Base-by-base conservation (phyloP, 2,113 vertebrate species). In the Sebastes schlegelii region DNA sequence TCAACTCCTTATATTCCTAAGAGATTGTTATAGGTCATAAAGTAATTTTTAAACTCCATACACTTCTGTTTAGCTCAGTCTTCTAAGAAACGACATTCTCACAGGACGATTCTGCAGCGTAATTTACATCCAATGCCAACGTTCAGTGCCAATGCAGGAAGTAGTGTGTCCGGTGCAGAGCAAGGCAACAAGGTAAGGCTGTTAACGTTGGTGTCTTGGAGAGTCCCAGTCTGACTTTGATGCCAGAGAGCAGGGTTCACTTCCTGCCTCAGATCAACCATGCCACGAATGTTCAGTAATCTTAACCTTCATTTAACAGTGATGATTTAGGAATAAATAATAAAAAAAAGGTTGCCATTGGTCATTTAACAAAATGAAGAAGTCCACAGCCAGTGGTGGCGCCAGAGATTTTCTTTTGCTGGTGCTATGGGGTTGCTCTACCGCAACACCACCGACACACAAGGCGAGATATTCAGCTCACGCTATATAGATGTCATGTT, bases 91-190 rank as follows among this genome's bases (percentile, higher is more conserved):
- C 70, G 17, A 43, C 10, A 1, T 34, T n/a, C 63, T 65, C 51
- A 17, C 45, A 54, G 63, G 34, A 51, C 1, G 3, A 60, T 77
- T 58, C 40, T 49, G 82, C 68, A 42, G 43, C 45, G 34, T 61
- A 42, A 65, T 75, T 42, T 45, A 19, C 48, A 62, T 57, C 42
- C 23, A 42, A 19, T 1, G 19, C 48, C 42, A 49, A 14, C 1
- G 23, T 19, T 58, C 13, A 19, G 10, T 9, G 40, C 75, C 71
- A 72, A 34, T 8, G 34, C 65, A 46, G 82, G 71, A 85, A 68
- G 79, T 8, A 23, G 54, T 10, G 42, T 75, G 46, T 75, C 40
- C 13, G 4, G 58, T 40, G 14, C 26, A 34, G 26, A 34, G 26
- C 26, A 34, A 34, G 26, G 26, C 14, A 23, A 19, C n/a, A 23